phyloP scores from a whole-genome alignment of 2,113 vertebrate genomes.

The Macroglossus sobrinus region DNA sequence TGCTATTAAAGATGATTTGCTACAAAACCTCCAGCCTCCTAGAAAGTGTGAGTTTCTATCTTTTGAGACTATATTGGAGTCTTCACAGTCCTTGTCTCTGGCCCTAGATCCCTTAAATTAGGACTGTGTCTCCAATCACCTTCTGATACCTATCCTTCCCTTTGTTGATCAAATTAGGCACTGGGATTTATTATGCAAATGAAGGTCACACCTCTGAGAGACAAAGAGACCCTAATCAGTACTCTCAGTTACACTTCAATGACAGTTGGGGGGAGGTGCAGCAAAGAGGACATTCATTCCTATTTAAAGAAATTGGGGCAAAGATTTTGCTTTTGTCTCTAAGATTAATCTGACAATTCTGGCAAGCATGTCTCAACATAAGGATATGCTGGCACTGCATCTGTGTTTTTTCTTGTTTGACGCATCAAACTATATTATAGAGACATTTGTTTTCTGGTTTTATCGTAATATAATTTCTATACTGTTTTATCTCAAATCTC shows the following conservation, averaged over 20 bases:
- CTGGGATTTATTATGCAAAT: not conserved
- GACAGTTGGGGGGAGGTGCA: not conserved
- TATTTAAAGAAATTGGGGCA: slow-evolving; percentile 7
- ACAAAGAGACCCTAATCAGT: not conserved
- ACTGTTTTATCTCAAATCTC: not conserved
- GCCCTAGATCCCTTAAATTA: not conserved
- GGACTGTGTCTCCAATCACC: not conserved
- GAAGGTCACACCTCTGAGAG: not conserved
- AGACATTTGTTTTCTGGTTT: slow-evolving; percentile 24
- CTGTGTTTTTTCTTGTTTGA: slow-evolving; percentile 48
- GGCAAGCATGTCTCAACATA: slow-evolving; percentile 3
- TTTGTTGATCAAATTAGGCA: not conserved
- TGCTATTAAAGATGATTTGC: not conserved
- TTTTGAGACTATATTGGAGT: not conserved
- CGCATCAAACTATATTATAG: slow-evolving; percentile 24
- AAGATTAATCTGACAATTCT: slow-evolving; percentile 55
- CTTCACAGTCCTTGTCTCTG: not conserved
- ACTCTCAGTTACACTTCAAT: not conserved
- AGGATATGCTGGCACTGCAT: slow-evolving; percentile 18
- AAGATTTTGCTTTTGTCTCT: slow-evolving; percentile 26
- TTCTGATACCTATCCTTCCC: not conserved
- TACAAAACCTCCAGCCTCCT: not conserved
- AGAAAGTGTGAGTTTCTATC: not conserved
- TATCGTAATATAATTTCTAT: not conserved
- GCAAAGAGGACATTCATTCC: not conserved